Evolutionary conservation across 64 coral and sea anemone species (phyloP), one percentile per base, ranked within the genome.

Genomic region (Trachythela sp.): DNA sequence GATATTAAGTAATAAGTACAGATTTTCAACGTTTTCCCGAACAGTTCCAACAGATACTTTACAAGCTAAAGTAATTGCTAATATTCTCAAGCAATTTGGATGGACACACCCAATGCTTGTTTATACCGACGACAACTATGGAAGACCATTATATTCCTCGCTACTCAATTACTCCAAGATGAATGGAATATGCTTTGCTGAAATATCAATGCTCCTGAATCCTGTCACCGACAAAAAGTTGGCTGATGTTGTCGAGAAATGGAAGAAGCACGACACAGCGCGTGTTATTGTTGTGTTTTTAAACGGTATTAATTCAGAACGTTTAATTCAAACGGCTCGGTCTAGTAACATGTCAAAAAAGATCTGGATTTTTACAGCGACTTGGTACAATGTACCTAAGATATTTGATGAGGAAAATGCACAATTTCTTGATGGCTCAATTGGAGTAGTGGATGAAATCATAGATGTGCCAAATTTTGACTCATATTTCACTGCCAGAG

Each of bases 101-200:
- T 94, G 92, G 92, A 94, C 58, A 35, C 84, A 87, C 33, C 42
- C 84, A 54, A 70, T 85, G 1, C 51, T 94, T 9, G 80, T 94
- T n/a, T 94, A 89, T 1, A 84, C 92, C 4, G 85, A 94, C 48
- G 89, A 94, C 35, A 84, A 67, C 35, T 94, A 94, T 41, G 72
- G 84, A 6, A 43, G 92, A 0, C 86, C 92, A 26, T 14, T 94
- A 14, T 71, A 85, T 11, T 49, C 60, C 37, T 51, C 89, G 3
- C 68, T 94, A 68, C 20, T 68, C 15, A 2, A 5, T 22, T 22
- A 68, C 30, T 68, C 59, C 15, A 14, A 68, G 18, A 5, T 5
- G 30, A 68, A 68, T n/a, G 5, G 6, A 68, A 68, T 68, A 6
- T 68, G 59, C 30, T 68, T 68, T 68, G 59, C 59, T 7, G 30